Base-by-base conservation (phyloP, 2,888 invertebrate species). In the Drosophila dives region DNA sequence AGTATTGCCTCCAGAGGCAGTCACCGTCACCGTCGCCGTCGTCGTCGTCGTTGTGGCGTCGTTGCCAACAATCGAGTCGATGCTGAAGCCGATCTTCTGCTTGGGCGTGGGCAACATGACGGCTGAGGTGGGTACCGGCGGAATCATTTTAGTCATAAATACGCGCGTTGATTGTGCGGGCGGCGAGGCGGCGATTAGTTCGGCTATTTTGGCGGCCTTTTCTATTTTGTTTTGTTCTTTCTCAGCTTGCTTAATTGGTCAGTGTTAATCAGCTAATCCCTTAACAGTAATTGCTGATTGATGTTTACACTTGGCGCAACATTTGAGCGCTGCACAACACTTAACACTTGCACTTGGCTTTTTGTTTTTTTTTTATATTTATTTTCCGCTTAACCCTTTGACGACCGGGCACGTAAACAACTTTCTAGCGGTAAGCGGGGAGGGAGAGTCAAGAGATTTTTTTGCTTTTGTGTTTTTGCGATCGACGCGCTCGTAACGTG, bases 51-150 rank as follows among this genome's bases (percentile, higher is more conserved):
- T 11, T 49, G 26, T 49, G 26, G 77, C 89, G 83, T 93, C 92
- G 77, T 96, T 96, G 86, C 98, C 98, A 81, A 98, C 98, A 92
- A 98, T 98, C 91, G 97, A 97, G 94, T 98, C 98, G 94, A 98
- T 98, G 92, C 97, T 97, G 93, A 98, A 98, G 93, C 98, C 98
- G 93, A 98, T 97, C 94, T 98, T 98, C 91, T 98, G 98, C 94
- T 97, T 97, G 92, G 97, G 96, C 87, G 93, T 93, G 92, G 97
- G 97, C 95, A 97, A 96, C 94, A 97, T 96, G 94, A 97, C 96
- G 94, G 97, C 96, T 94, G 97, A 97, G 93, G 97, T 97, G 94
- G 97, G 97, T 95, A 97, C 97, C 95, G 97, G 96, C 95, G 98
- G 98, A 97, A 98, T 98, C 98, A 98, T 98, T 90, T 93, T 93